Conservation (phyloP, 2,888 invertebrate species). For the Sturmia bella region DNA sequence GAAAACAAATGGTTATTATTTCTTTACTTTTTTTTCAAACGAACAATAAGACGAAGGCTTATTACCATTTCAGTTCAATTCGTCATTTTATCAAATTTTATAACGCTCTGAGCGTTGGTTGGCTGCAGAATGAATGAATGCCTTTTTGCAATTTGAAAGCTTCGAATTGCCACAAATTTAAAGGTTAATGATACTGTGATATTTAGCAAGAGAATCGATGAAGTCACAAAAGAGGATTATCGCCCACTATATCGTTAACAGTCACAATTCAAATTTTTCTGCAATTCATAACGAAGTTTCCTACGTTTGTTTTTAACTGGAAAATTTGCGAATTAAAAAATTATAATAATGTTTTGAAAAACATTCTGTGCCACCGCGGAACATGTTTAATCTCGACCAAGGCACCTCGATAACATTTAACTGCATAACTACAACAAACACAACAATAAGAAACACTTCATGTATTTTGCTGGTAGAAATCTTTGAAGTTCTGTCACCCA, state of each 20-base stretch:
- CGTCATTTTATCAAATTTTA: slow-evolving; percentile 25
- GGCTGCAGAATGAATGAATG: no score
- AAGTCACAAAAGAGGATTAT: slow-evolving; percentile 9
- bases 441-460: no score
- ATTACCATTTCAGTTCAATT: slow-evolving; percentile 15
- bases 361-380: no score
- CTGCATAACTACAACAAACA: no score
- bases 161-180: slow-evolving; percentile 22
- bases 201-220: neutral
- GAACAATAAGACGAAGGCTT: slow-evolving; percentile 2
- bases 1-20: neutral
- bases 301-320: no score
- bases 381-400: no score
- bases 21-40: neutral
- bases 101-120: slow-evolving; percentile 3
- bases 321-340: no score
- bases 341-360: no score
- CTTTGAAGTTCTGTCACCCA: no score
- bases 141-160: neutral
- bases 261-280: neutral
- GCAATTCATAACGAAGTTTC: no score
- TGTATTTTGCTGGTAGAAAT: no score
- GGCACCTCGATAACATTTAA: no score
- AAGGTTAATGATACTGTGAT: slow-evolving; percentile 28
- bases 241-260: neutral